These are phyloP conservation scores for Dynastes hyllus DNA, from an alignment of 2,888 invertebrate species.

Conservation along the genomic window DNA sequence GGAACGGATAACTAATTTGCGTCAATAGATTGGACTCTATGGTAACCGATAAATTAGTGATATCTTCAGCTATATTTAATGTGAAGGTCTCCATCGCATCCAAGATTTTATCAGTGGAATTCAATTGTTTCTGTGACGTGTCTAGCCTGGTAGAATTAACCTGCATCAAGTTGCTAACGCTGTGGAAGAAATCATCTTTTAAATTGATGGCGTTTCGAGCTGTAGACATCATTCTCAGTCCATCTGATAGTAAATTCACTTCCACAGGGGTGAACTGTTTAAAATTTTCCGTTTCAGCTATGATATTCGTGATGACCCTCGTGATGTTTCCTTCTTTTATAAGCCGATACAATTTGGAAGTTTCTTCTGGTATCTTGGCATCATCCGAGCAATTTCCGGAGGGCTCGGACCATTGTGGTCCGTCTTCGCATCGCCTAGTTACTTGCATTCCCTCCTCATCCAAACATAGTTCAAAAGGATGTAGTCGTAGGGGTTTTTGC, in stretches of 20 bases:
- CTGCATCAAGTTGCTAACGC: conserved; percentile 41
- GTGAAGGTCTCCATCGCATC: conserved; percentile 45
- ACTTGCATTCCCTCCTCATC: conserved; percentile 26
- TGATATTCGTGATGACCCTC: conserved; percentile 1
- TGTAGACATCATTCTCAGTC: background rate
- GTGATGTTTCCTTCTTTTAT: background rate
- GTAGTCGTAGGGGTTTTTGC: background rate
- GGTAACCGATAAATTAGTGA: background rate
- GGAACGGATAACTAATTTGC: conserved; percentile 17
- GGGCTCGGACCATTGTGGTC: conserved; percentile 28
- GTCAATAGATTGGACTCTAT: conserved; percentile 30
- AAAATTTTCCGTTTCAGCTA: background rate
- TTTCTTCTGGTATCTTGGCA: background rate
- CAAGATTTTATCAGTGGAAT: conserved; percentile 49
- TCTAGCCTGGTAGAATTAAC: conserved; percentile 22
- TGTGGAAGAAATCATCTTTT: conserved; percentile 23
- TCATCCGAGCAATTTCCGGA: conserved; percentile 3
- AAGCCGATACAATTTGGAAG: background rate
- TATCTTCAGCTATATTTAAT: conserved; percentile 27
- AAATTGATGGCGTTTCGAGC: background rate
- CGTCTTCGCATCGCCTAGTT: conserved; percentile 39
- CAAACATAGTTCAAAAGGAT: conserved; percentile 14
- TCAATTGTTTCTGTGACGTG: conserved; percentile 21
- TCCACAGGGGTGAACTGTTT: conserved; percentile 28
- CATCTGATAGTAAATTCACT: background rate